Base-by-base conservation (phyloP, 2,113 vertebrate species). In the Gobius niger region DNA sequence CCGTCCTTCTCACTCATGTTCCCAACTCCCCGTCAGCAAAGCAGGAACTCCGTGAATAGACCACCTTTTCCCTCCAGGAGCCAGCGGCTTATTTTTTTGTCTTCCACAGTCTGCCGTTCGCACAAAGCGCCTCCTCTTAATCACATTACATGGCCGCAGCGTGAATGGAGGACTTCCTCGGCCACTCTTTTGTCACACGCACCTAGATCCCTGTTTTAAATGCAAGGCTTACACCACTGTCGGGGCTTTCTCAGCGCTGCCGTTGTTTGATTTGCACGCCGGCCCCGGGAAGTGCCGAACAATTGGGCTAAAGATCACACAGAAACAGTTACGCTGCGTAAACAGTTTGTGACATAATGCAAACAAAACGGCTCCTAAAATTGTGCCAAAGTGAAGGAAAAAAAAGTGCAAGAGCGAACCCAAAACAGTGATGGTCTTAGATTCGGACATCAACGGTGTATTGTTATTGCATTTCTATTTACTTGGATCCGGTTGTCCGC, bases 101-200 rank as follows among this genome's bases (percentile, higher is more conserved):
- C 82, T 82, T 76, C 81, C 80, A 88, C 77, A 78, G 68, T 66
- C 78, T 82, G 77, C 83, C 83, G 75, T 82, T 87, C 67, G 73
- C 84, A 88, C 86, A 90, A 87, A 87, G 86, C 82, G 6, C 18
- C 73, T 82, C 18, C 73, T 82, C 86, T 87, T 91, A 91, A 91
- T 91, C 91, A 76, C 82, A 78, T 92, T 89, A 85, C 88, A 88
- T 67, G 83, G 78, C 73, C 70, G 65, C 64, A 34, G 69, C 60
- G 12, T 87, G 77, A 87, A 86, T 82, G 71, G 88, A 80, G 40
- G 65, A 85, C 88, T 83, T 87, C 81, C 85, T 73, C 11, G 68
- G 80, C 77, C 80, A 47, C 65, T 81, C 85, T 80, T 73, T 87
- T 84, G 78, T 84, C 70, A 44, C 72, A 24, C 16, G 40, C 75